These are phyloP conservation scores for Myxocyprinus asiaticus DNA, from an alignment of 2,113 vertebrate species.

Conservation along the genomic window DNA sequence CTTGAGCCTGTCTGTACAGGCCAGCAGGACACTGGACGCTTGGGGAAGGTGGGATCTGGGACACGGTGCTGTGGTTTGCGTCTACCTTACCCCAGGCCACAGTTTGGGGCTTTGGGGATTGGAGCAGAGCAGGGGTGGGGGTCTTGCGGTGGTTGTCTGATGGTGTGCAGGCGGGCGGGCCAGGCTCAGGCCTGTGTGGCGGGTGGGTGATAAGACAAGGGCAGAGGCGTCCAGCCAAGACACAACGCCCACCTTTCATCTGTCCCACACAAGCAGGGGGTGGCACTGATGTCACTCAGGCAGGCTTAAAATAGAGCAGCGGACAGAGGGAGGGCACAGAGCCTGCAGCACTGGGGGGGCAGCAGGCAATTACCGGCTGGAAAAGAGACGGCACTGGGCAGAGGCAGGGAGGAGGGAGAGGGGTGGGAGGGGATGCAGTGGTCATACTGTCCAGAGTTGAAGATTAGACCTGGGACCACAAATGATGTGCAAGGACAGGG, in stretches of 20 bases:
- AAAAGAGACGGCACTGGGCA: constrained; percentile 62
- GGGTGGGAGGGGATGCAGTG: neutral
- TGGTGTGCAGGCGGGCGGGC: constrained; percentile 47
- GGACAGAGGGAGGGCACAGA: constrained; percentile 64
- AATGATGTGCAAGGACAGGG: constrained; percentile 21
- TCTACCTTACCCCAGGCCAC: constrained; percentile 34
- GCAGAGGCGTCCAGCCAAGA: constrained; percentile 59
- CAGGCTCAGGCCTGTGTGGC: constrained; percentile 67
- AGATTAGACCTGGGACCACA: constrained; percentile 37
- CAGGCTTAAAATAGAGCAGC: constrained; percentile 70
- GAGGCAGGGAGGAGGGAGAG: constrained; percentile 34
- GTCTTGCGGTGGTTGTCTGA: constrained; percentile 35
- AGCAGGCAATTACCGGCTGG: constrained; percentile 75
- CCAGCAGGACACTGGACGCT: constrained; percentile 25
- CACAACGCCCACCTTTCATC: constrained; percentile 74
- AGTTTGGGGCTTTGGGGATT: constrained; percentile 40
- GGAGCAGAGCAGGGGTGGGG: neutral
- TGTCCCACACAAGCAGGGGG: constrained; percentile 63
- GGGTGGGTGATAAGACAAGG: constrained; percentile 71
- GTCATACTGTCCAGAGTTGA: constrained; percentile 36
- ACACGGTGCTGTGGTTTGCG: constrained; percentile 5
- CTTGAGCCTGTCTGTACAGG: constrained; percentile 14
- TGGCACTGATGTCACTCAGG: constrained; percentile 72
- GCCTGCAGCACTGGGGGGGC: constrained; percentile 65
- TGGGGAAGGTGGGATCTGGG: constrained; percentile 29